phyloP scores from a whole-genome alignment of 1,140 invertebrate genomes.

The Liolophura sinensis region DNA sequence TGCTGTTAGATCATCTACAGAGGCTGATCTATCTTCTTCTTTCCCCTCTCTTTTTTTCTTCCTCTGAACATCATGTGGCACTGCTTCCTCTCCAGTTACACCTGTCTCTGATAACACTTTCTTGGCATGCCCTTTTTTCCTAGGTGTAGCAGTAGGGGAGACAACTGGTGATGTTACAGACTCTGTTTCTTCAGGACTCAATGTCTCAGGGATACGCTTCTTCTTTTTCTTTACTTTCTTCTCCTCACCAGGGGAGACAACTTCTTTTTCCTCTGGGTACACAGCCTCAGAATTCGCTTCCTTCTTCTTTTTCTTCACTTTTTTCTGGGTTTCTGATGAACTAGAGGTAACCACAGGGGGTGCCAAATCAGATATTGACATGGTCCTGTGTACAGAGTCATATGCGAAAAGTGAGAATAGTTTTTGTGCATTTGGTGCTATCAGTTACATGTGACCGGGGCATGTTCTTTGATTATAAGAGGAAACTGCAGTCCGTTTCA shows the following conservation, averaged over 20 bases:
- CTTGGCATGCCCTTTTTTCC: too few relatives aligned
- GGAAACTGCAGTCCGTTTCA: background rate
- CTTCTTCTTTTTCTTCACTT: constrained; percentile 25
- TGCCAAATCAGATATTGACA: constrained; percentile 9
- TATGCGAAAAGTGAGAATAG: too few relatives aligned
- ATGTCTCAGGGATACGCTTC: constrained; percentile 8
- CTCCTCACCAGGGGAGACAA: constrained; percentile 7
- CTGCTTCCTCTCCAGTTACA: too few relatives aligned
- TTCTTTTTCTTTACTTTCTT: constrained; percentile 18
- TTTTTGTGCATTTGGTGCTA: too few relatives aligned
- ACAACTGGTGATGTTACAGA: background rate
- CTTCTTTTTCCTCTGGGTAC: constrained; percentile 7
- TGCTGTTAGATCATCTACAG: too few relatives aligned
- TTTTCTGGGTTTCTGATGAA: background rate
- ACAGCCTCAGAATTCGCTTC: constrained; percentile 14
- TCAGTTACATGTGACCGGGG: background rate
- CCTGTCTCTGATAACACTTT: too few relatives aligned
- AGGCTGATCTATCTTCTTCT: too few relatives aligned
- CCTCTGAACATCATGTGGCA: too few relatives aligned
- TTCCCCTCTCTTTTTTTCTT: too few relatives aligned
- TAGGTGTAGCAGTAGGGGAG: background rate
- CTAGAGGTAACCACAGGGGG: background rate
- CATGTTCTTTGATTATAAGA: background rate
- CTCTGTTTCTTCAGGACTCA: background rate
- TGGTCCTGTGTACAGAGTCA: constrained; percentile 4